A percentile compares a stretch with the other conserved stretches of the same genome.
phyloP scores from a whole-genome alignment of 2,797 vertebrate genomes.

The Rhincodon typus region DNA sequence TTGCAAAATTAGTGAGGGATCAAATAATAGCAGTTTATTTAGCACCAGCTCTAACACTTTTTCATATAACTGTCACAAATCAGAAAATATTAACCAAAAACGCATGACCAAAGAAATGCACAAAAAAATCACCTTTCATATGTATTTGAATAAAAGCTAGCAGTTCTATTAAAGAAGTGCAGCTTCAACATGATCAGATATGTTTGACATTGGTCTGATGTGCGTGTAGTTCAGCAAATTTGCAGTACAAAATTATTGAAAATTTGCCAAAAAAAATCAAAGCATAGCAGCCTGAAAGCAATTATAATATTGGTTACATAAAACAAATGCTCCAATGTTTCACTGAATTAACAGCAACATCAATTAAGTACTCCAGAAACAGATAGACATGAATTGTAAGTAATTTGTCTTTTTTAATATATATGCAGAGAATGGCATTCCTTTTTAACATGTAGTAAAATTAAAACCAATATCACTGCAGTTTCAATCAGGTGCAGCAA shows the following conservation, averaged over 20 bases:
- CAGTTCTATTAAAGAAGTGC: background rate
- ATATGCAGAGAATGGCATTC: background rate
- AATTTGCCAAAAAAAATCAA: constrained; percentile 26
- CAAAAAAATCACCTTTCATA: background rate
- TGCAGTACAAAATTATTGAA: constrained; percentile 28
- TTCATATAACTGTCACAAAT: background rate
- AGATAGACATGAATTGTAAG: constrained; percentile 17
- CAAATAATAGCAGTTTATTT: background rate
- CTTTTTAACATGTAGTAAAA: constrained; percentile 22
- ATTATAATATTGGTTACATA: constrained; percentile 29
- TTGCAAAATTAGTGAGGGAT: background rate
- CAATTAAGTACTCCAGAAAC: constrained; percentile 13
- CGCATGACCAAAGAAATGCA: background rate
- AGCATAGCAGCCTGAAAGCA: background rate
- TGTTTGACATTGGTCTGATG: background rate
- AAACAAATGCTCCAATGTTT: constrained; percentile 1
- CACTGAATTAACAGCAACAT: constrained; percentile 11
- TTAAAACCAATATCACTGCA: constrained; percentile 2
- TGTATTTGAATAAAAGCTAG: background rate
- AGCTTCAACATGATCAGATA: background rate
- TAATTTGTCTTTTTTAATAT: constrained; percentile 23
- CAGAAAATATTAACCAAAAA: background rate
- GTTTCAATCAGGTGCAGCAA: background rate
- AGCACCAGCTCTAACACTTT: background rate
- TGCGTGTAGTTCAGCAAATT: background rate